Conservation (phyloP, 2,797 vertebrate species). For the Pantherophis alleghaniensis region DNA sequence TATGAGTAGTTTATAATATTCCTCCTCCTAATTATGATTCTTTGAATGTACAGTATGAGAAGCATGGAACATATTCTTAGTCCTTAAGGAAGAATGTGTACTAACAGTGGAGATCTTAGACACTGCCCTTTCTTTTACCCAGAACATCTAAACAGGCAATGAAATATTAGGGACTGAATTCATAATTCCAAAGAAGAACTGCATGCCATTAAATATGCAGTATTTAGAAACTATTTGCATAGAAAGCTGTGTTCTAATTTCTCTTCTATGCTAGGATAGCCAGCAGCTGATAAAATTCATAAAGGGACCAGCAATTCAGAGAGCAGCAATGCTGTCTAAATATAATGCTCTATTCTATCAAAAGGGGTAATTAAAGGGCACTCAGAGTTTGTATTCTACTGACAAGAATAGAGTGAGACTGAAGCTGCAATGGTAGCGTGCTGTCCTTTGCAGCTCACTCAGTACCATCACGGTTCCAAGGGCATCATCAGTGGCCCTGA, state of each 20-base stretch:
- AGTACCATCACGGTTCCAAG: neutral
- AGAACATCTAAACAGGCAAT: neutral
- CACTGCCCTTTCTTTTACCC: fast-evolving
- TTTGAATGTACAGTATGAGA: neutral
- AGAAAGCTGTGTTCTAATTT: constrained; percentile 52
- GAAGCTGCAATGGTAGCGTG: neutral
- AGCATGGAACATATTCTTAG: constrained; percentile 3
- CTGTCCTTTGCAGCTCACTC: neutral
- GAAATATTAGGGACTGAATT: constrained; percentile 16
- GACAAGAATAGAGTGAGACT: neutral
- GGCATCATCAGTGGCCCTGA: neutral
- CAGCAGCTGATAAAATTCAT: constrained; percentile 60
- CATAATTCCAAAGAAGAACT: constrained; percentile 19
- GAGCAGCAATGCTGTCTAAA: constrained; percentile 55
- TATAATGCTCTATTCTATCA: constrained; percentile 44
- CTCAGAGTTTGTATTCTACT: constrained; percentile 31
- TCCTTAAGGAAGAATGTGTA: neutral
- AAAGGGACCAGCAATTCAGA: constrained; percentile 51
- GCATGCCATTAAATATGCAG: constrained; percentile 40
- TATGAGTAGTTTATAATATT: neutral
- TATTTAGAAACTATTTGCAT: constrained; percentile 59
- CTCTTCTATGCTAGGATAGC: constrained; percentile 14
- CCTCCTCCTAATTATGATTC: neutral
- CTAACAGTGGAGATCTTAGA: neutral
- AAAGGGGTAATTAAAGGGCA: constrained; percentile 65